Evolutionary conservation across 2,797 vertebrate species (phyloP), one percentile per base, ranked within the genome.

Genomic region (Streptopelia turtur): DNA sequence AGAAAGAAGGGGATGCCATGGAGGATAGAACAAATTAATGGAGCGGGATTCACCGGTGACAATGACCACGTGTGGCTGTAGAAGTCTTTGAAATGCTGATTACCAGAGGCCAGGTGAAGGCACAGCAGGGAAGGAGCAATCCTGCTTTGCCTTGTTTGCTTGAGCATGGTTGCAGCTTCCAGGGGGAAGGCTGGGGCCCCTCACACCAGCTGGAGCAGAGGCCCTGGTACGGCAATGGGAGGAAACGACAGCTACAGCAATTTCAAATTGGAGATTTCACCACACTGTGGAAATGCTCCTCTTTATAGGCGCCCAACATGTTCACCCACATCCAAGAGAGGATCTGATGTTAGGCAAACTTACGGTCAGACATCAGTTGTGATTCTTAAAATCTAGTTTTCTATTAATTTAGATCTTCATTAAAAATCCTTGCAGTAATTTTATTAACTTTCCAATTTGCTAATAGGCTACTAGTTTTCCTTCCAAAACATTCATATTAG

Each of bases 201-300:
- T 47, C 55, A 22, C 14, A 16, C 20, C 28, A 37, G 59, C 31
- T 63, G n/a, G 68, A 41, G 43, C 68, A 80, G 50, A 59, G n/a
- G 61, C 65, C 49, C 16, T 3, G 1, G 37, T 43, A 45, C 18
- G 18, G 50, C 43, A 53, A 60, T 1, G 2, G 31, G 31, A 86
- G 31, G 49, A 59, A 77, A 39, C 1, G 6, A 18, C 50, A 68
- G n/a, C 81, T n/a, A 10, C 45, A 53, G 61, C 33, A 14, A 9
- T 10, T 65, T 49, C 0, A 0, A 39, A 4, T 5, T 0, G 0
- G 53, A 31, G 33, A 43, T 65, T 57, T 71, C 85, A 50, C 10
- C 8, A 12, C 12, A 57, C 69, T 50, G 31, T 61, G 74, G 74
- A 71, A 92, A 68, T 27, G 27, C 56, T 49, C 41, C 50, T 75